A percentile compares a stretch with the other conserved stretches of the same genome.
These are phyloP conservation scores for Parotia lawesii DNA, from an alignment of 2,113 vertebrate genomes.

Conservation along the genomic window DNA sequence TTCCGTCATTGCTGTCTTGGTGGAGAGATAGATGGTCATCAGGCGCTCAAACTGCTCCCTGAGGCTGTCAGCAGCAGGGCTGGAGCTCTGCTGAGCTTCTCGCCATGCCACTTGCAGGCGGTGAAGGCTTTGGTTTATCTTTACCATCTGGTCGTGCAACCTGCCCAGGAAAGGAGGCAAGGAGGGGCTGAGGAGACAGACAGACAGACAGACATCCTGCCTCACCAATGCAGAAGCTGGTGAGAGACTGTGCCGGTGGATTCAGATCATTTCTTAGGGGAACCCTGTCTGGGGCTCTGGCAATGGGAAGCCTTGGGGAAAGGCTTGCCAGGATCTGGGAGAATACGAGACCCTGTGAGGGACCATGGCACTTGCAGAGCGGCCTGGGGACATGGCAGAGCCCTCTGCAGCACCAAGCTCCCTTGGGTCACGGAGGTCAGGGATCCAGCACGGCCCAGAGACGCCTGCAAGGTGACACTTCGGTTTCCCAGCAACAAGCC, in stretches of 20 bases:
- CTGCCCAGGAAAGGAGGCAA: conserved; percentile 63
- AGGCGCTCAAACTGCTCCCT: conserved; percentile 95
- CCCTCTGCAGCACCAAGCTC: background rate
- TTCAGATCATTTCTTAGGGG: fast-evolving
- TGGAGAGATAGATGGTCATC: conserved; percentile 95
- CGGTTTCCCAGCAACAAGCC: conserved; percentile 3
- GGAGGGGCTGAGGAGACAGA: background rate
- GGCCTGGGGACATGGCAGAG: background rate
- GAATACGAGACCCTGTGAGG: background rate
- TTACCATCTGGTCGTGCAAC: conserved; percentile 97
- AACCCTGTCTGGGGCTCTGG: background rate
- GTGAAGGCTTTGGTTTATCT: conserved; percentile 97
- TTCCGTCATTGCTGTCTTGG: conserved; percentile 90
- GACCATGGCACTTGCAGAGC: background rate
- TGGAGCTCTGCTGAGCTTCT: conserved; percentile 89
- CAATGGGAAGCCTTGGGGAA: background rate
- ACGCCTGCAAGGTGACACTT: background rate
- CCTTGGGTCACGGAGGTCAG: background rate
- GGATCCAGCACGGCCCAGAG: background rate
- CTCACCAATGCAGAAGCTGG: background rate
- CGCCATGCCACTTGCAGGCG: conserved; percentile 93
- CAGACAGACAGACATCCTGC: background rate
- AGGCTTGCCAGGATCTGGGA: background rate
- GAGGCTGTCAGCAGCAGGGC: conserved; percentile 84
- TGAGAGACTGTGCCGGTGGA: background rate